A percentile compares a stretch with the other conserved stretches of the same genome.
phyloP scores from a whole-genome alignment of 2,888 invertebrate genomes.

The Metallyticus violacea region DNA sequence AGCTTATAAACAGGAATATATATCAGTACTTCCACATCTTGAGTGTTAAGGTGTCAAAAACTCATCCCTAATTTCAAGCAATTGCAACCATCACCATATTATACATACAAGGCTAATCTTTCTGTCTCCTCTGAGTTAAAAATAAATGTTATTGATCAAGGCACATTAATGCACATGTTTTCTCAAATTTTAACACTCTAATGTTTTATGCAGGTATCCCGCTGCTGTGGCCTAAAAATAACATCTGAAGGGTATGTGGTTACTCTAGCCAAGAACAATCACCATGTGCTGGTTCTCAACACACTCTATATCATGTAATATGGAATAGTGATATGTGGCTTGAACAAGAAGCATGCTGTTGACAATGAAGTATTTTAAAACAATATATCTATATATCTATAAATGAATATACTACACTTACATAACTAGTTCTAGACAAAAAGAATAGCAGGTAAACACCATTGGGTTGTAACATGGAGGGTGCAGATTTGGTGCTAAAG shows the following conservation, averaged over 20 bases:
- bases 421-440: not conserved
- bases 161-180: no score
- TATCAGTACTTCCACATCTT: no score
- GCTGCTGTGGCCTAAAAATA: slow-evolving; percentile 96
- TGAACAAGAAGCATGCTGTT: not conserved
- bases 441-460: not conserved
- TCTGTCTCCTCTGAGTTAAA: no score
- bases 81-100: no score
- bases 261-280: slow-evolving; percentile 97
- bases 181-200: no score
- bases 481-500: not conserved
- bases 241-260: slow-evolving; percentile 95
- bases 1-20: no score
- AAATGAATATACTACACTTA: not conserved
- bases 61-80: no score
- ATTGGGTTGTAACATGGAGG: slow-evolving; percentile 1
- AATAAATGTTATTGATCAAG: no score
- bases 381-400: not conserved
- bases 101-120: not conserved
- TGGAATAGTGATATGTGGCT: slow-evolving; percentile 38
- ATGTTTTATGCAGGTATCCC: slow-evolving; percentile 74
- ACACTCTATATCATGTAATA: slow-evolving; percentile 89
- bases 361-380: not conserved
- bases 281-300: slow-evolving; percentile 94
- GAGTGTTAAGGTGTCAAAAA: no score